Percentiles rank a stretch among this genome's conserved stretches.
These are phyloP conservation scores for Erebia palarica DNA, from an alignment of 2,888 invertebrate species.

Conservation along the genomic window DNA sequence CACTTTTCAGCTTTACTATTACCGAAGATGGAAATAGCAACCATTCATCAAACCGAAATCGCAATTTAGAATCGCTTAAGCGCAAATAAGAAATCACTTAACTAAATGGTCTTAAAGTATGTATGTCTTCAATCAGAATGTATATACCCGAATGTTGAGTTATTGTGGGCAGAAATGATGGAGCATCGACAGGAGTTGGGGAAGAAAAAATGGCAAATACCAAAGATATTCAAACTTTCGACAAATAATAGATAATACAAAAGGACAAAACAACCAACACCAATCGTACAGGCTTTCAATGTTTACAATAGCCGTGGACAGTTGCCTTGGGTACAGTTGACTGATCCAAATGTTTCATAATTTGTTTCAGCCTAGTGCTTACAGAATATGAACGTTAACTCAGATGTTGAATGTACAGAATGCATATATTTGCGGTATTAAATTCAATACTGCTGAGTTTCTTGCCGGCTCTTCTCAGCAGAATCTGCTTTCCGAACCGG, in stretches of 20 bases:
- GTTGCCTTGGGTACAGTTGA: too few relatives aligned
- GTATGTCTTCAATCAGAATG: conserved; percentile 20
- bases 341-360: too few relatives aligned
- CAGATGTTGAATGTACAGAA: too few relatives aligned
- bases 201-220: conserved; percentile 24
- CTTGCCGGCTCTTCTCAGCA: too few relatives aligned
- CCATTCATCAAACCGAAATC: not conserved
- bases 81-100: conserved; percentile 14
- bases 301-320: too few relatives aligned
- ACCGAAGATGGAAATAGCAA: not conserved
- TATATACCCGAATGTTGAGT: conserved; percentile 26
- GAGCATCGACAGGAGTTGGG: conserved; percentile 32
- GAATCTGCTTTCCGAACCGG: too few relatives aligned
- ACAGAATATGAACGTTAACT: too few relatives aligned
- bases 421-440: too few relatives aligned
- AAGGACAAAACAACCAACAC: not conserved
- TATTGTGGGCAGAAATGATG: conserved; percentile 22
- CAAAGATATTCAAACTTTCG: not conserved
- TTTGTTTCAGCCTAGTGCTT: too few relatives aligned
- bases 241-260: not conserved
- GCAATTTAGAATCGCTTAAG: not conserved
- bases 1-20: too few relatives aligned
- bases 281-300: too few relatives aligned
- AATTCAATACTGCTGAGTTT: too few relatives aligned
- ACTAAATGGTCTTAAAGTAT: conserved; percentile 15